Conservation (phyloP, 1,140 invertebrate genomes). For the Riptortus pedestris region DNA sequence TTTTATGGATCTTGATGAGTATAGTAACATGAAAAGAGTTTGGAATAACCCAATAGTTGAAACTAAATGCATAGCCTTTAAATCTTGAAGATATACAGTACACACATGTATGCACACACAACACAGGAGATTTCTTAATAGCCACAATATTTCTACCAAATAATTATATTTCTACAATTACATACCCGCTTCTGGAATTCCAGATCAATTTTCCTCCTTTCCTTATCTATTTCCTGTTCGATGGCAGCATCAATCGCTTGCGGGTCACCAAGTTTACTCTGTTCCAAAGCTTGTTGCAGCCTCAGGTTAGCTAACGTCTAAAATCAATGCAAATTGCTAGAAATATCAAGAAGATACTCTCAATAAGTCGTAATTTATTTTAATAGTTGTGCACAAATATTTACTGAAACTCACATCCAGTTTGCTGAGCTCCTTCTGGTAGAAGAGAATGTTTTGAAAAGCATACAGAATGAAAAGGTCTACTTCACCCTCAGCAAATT, state of each 20-base stretch:
- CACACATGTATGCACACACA: no score
- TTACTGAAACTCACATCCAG: constrained; percentile 38
- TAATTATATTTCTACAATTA: no score
- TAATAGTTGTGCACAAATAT: background rate
- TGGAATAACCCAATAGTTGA: no score
- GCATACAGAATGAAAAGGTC: constrained; percentile 57
- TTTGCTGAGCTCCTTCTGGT: constrained; percentile 60
- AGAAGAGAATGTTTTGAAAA: constrained; percentile 51
- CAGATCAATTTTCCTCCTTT: constrained; percentile 42
- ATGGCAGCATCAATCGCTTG: constrained; percentile 42
- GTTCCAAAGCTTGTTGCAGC: constrained; percentile 50
- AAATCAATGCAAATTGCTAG: constrained; percentile 31
- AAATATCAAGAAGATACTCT: background rate
- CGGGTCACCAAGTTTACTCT: constrained; percentile 36
- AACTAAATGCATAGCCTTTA: no score
- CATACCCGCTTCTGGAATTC: constrained; percentile 47
- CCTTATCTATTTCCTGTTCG: constrained; percentile 44
- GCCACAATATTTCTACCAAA: no score
- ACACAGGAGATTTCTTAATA: no score
- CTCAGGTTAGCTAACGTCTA: constrained; percentile 52
- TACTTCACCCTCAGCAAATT: constrained; percentile 49
- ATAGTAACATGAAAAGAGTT: no score
- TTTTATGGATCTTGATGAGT: no score
- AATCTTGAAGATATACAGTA: no score
- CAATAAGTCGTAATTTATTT: background rate